Evolutionary conservation across 2,113 vertebrate genomes (phyloP).

Genomic region (Triplophysa tibetana): DNA sequence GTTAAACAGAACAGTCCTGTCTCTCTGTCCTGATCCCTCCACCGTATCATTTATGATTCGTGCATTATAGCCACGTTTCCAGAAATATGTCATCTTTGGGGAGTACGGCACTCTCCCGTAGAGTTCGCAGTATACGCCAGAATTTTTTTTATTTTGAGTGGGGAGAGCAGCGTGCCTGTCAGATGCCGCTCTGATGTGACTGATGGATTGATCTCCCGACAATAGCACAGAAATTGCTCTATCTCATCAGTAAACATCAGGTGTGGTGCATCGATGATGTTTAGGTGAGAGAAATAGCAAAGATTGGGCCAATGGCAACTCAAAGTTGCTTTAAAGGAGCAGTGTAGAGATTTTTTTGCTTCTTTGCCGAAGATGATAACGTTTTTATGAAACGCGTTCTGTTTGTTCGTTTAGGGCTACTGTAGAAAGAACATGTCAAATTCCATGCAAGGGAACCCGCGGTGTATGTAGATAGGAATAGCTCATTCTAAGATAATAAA

Average conservation of each 20-base stretch:
- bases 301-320: not conserved
- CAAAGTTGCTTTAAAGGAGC: constrained; percentile 19
- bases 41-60: constrained; percentile 53
- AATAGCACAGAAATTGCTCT: constrained; percentile 12
- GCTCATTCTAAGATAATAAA: too few relatives aligned
- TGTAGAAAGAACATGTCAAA: too few relatives aligned
- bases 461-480: too few relatives aligned
- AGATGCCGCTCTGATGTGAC: not conserved
- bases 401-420: too few relatives aligned
- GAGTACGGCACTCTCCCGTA: constrained; percentile 19
- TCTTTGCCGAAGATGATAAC: not conserved
- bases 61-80: constrained; percentile 51
- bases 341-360: not conserved
- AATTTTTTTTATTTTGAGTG: constrained; percentile 31
- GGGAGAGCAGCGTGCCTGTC: not conserved
- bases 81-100: constrained; percentile 49
- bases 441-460: too few relatives aligned
- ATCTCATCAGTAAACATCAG: not conserved
- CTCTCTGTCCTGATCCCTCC: constrained; percentile 49
- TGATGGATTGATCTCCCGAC: constrained; percentile 14
- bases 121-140: constrained; percentile 17
- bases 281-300: not conserved
- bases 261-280: not conserved
- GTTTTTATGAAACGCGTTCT: too few relatives aligned
- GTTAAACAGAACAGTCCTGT: constrained; percentile 47